Conservation (phyloP, 2,888 invertebrate species). For the Meliscaeva auricollis region DNA sequence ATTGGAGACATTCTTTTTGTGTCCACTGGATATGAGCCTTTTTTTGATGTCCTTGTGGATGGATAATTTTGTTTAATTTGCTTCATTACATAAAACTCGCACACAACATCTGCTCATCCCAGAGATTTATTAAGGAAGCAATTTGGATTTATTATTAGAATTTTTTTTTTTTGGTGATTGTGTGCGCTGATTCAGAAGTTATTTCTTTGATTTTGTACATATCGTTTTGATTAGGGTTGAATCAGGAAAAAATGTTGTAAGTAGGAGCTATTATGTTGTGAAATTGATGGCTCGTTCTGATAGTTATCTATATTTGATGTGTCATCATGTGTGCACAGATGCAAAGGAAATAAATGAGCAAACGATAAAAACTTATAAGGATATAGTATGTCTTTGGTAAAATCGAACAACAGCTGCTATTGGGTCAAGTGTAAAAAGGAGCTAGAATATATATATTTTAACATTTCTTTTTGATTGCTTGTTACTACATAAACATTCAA, state of each 20-base stretch:
- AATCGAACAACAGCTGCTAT: not conserved
- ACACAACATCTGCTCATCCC: constrained; percentile 62
- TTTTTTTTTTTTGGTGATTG: constrained; percentile 24
- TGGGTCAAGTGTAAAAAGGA: constrained; percentile 17
- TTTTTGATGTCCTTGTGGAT: constrained; percentile 42
- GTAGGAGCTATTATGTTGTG: not conserved
- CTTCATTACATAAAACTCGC: constrained; percentile 73
- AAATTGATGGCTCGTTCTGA: constrained; percentile 41
- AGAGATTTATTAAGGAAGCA: constrained; percentile 71
- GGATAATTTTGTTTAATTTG: constrained; percentile 74
- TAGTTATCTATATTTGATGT: constrained; percentile 59
- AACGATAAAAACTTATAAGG: not conserved
- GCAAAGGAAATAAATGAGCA: constrained; percentile 24
- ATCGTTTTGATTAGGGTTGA: constrained; percentile 35
- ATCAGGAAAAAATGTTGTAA: not conserved
- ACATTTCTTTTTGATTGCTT: not conserved
- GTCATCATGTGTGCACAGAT: constrained; percentile 62
- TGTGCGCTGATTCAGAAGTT: constrained; percentile 55
- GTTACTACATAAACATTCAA: not conserved
- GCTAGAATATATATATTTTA: not conserved
- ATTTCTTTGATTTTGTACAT: constrained; percentile 11
- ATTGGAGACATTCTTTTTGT: constrained; percentile 7
- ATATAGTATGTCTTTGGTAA: not conserved
- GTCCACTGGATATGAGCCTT: too few species aligned
- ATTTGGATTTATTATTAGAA: constrained; percentile 71